phyloP scores from a whole-genome alignment of 2,113 vertebrate genomes.

The Rhinolophus sinicus region DNA sequence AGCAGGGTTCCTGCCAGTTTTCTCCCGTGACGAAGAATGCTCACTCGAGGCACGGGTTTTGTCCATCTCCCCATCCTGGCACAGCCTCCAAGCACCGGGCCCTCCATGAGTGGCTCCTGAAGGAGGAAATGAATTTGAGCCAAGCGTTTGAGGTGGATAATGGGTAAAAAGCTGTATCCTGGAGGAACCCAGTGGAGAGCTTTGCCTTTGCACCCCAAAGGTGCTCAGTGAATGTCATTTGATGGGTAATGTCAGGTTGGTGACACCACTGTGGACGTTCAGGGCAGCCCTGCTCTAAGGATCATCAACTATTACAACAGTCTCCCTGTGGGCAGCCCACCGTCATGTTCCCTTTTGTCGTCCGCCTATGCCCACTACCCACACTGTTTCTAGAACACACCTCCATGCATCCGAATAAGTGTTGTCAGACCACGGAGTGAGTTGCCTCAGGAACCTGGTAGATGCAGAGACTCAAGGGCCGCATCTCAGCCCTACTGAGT shows the following conservation, averaged over 20 bases:
- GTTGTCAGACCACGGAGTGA: neutral
- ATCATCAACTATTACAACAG: neutral
- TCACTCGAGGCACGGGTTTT: neutral
- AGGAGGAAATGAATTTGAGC: neutral
- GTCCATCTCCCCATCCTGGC: neutral
- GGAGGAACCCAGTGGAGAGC: neutral
- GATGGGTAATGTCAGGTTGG: neutral
- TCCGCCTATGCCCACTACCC: fast-evolving
- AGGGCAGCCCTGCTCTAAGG: neutral
- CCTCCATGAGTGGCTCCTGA: neutral
- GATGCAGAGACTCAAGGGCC: neutral
- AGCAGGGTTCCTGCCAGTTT: neutral
- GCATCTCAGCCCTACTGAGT: neutral
- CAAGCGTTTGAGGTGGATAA: neutral
- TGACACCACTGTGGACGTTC: fast-evolving
- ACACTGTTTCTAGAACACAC: too few relatives aligned
- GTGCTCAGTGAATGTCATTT: neutral
- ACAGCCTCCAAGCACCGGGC: neutral
- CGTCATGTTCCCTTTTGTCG: fast-evolving
- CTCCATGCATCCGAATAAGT: neutral
- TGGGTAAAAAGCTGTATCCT: neutral
- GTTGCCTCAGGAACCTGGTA: neutral
- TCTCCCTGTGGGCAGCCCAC: neutral
- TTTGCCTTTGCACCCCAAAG: neutral
- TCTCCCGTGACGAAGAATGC: neutral